Evolutionary conservation across 2,888 invertebrate species (phyloP), one percentile per base, ranked within the genome.

Genomic region (Malachius bipustulatus): DNA sequence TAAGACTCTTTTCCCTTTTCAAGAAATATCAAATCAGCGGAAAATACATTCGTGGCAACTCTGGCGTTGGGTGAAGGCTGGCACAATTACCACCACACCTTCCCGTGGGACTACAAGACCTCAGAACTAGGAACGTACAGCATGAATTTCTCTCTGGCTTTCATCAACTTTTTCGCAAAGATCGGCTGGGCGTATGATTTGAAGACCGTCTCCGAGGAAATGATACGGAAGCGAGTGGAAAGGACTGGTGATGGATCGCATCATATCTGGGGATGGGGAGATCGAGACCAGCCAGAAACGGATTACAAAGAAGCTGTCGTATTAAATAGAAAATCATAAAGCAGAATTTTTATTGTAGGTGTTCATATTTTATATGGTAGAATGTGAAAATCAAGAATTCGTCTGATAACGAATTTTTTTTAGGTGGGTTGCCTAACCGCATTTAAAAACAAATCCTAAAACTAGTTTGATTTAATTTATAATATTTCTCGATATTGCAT

Each of bases 161-260:
- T 87, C 56, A 82, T 88, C 47, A 82, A 88, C 56, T 70, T 82
- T 53, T 83, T 82, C 63, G 79, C 84, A 8, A 75, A 73, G 57
- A 65, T 90, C 44, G 91, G 91, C 11, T 82, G 80, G 77, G 89
- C 85, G 0, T 88, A 88, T 56, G 88, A 90, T 58, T 60, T 88
- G 47, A 89, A 87, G 60, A 80, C 78, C 0, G 87, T 83, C 0
- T 77, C 82, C 0, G 54, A 66, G 4, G 77, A 78, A 33, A 75
- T 80, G 47, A 70, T 84, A 8, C 65, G 71, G 51, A 75, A 70
- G 49, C 66, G 85, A 11, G 81, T 80, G 0, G 59, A 71, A 49
- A 70, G 49, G 32, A 51, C 49, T 4, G 51, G 51, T 13, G 51
- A 51, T 31, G 51, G 51, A 2, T 42, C 44, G 14, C 51, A 51